phyloP scores from a whole-genome alignment of 2,888 invertebrate species.

The Cephus pulcher region DNA sequence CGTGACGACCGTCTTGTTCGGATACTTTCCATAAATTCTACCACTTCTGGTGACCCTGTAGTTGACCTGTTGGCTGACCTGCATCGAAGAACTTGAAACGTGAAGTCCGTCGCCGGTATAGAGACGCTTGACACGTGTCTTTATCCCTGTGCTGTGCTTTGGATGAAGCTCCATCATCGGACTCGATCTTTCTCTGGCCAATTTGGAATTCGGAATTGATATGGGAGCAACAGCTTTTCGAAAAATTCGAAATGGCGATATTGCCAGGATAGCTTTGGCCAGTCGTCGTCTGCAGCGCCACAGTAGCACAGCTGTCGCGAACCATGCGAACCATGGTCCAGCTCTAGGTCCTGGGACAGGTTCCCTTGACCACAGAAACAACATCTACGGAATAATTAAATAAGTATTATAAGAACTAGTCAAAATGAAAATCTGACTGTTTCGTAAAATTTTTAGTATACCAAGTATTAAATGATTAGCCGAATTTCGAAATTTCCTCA shows the following conservation, averaged over 20 bases:
- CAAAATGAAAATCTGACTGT: neutral
- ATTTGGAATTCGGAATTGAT: neutral
- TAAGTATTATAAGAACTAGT: neutral
- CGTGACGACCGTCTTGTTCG: constrained; percentile 38
- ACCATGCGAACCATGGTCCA: constrained; percentile 61
- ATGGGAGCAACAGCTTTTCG: neutral
- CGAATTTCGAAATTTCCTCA: neutral
- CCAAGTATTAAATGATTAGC: too few relatives aligned
- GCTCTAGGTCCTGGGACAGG: constrained; percentile 44
- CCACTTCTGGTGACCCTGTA: constrained; percentile 62
- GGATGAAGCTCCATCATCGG: constrained; percentile 32
- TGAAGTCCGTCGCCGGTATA: constrained; percentile 56
- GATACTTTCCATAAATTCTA: constrained; percentile 59
- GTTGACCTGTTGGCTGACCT: constrained; percentile 44
- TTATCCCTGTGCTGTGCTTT: constrained; percentile 45
- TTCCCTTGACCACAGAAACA: constrained; percentile 58
- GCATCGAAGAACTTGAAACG: constrained; percentile 33
- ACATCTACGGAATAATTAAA: constrained; percentile 44
- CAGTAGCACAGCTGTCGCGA: constrained; percentile 53
- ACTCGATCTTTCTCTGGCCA: neutral
- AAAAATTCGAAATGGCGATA: constrained; percentile 46
- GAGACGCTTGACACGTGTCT: constrained; percentile 49
- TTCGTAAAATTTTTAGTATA: neutral
- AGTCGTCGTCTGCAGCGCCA: constrained; percentile 57
- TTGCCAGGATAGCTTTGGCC: constrained; percentile 44